Evolutionary conservation across 2,113 vertebrate genomes (phyloP), one percentile per base, ranked within the genome.

Genomic region (Gambusia holbrooki): DNA sequence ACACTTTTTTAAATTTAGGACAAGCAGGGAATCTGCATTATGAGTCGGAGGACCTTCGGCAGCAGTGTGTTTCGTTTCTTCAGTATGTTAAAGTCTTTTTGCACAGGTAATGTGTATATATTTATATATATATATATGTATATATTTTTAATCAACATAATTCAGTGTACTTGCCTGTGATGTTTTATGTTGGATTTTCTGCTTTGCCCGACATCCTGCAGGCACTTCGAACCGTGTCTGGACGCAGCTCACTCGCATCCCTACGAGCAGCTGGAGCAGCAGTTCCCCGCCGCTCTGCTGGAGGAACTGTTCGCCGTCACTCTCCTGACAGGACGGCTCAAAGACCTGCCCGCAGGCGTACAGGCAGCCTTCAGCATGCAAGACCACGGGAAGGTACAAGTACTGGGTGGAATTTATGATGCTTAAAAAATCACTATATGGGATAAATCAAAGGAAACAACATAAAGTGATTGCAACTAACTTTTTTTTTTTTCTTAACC

Each of bases 31-130:
- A 77, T 62, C 92, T 96, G 14, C 97, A 98, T 79, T 93, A 89
- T 87, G 96, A 98, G 90, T 96, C 97, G 32, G 95, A 95, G 40
- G 94, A 93, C 71, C 94, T 98, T 70, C 96, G 96, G 70, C 94
- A 92, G 33, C 96, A 96, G 5, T 98, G 97, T 85, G 77, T 95
- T 71, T 86, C 87, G 17, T 99, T 99, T 91, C 94, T 99, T 84
- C 96, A 96, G 80, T 99, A 98, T 84, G 90, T 98, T 68, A 98
- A 97, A 92, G 96, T 97, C 85, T 99, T 97, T 87, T 76, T 98
- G 87, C 95, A 97, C 94, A 98, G 98, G 98, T 98, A 94, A 22
- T 11, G 13, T 27, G 27, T 27, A 27, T 27, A n/a, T n/a, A n/a
- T n/a, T n/a, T n/a, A n/a, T 28, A 42, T 69, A 37, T 37, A 42